Evolutionary conservation across 2,113 vertebrate genomes (phyloP), one percentile per base, ranked within the genome.

Genomic region (Tragelaphus buxtoni): DNA sequence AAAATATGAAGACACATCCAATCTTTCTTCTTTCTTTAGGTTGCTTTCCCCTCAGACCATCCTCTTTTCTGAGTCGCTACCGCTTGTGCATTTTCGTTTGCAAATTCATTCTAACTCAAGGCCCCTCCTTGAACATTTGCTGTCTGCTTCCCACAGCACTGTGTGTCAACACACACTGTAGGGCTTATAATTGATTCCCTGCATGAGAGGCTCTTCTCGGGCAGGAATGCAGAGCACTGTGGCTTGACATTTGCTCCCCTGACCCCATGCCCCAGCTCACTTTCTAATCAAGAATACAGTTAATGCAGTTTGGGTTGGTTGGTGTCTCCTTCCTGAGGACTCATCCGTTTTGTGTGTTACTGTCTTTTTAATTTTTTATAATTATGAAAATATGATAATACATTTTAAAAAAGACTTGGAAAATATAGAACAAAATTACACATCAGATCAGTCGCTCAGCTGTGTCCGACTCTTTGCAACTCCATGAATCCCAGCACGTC

Each of bases 131-230:
- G 9, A 35, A 18, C 8, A 1, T 14, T 26, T 9, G 17, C 26
- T 55, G 30, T n/a, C 35, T 74, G 74, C 0, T 0, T 58, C 51
- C 16, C 42, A 2, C 35, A 24, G 4, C 5, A 7, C 32, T 13
- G 3, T 9, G 1, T 4, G 3, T 30, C 7, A 17, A 18, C 4
- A 1, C 7, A 7, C 3, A 20, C 24, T 18, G 20, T 0, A 1
- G 55, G 55, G 58, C 11, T 9, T 35, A 10, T 35, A 2, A 12
- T 24, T 0, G 0, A 2, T 8, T 55, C 35, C 65, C 83, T 35
- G 22, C 61, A 9, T 5, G 7, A 49, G 24, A 53, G n/a, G 26
- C 22, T 60, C 22, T 16, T 14, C 17, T 30, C 16, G 3, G 7
- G 45, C 28, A 16, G 42, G n/a, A 60, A 26, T 5, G 28, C 9